phyloP scores from a whole-genome alignment of 2,888 invertebrate species.

The Macrophya annulata region DNA sequence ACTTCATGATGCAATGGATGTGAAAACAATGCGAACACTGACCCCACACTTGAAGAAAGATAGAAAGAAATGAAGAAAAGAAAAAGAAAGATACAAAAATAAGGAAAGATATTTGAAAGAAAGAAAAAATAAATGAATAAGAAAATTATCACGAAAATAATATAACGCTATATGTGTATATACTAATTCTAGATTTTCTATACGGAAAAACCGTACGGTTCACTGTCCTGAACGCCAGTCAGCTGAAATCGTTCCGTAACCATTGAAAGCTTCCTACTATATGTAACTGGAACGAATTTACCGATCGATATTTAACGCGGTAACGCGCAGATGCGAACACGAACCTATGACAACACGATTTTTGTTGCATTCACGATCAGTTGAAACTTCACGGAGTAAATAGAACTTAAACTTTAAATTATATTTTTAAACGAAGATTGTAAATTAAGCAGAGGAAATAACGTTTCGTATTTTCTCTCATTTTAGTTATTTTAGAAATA shows the following conservation, averaged over 20 bases:
- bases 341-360: slow-evolving; percentile 46
- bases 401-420: neutral
- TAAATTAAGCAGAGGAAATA: neutral
- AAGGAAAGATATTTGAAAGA: neutral
- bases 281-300: slow-evolving; percentile 52
- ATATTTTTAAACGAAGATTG: neutral
- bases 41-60: slow-evolving; percentile 90
- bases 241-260: slow-evolving; percentile 18
- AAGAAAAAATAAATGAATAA: neutral
- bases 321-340: slow-evolving; percentile 65
- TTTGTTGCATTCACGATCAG: slow-evolving; percentile 17
- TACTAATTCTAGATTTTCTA: slow-evolving; percentile 3
- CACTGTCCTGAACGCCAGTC: slow-evolving; percentile 30
- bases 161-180: neutral
- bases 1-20: slow-evolving; percentile 99
- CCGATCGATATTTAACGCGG: slow-evolving; percentile 68
- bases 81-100: neutral
- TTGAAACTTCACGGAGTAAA: neutral
- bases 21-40: slow-evolving; percentile 99
- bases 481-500: slow-evolving; percentile 1
- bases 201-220: slow-evolving; percentile 1
- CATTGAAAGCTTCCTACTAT: neutral
- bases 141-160: slow-evolving; percentile 1
- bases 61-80: slow-evolving; percentile 49
- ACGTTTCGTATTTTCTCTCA: neutral